Base-by-base conservation (phyloP, 2,888 invertebrate genomes). In the Xylota segnis region DNA sequence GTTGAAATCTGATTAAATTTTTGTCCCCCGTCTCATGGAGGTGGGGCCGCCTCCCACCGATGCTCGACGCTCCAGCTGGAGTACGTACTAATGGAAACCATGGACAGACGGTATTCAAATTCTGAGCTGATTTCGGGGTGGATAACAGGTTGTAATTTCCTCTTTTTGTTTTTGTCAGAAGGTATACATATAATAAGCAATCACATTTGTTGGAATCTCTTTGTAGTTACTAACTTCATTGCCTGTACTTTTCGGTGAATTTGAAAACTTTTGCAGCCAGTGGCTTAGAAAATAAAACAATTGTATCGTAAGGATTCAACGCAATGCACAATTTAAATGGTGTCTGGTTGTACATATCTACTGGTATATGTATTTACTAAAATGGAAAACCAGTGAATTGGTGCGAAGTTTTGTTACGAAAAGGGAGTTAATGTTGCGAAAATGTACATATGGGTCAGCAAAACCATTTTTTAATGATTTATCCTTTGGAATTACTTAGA, bases 141-240 rank as follows among this genome's bases (percentile, higher is more conserved):
- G 86, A 86, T 86, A 82, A 82, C 68, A 77, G 74, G 71, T 72
- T 86, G 76, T 82, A 86, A 86, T 86, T 86, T 86, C 82, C 84
- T 81, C 50, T 18, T 66, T 83, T 56, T 75, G 32, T 66, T 61
- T 61, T 70, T 47, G 45, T 23, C 78, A 52, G 50, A 40, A 68
- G 43, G 23, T 58, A 40, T 43, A 37, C 12, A 37, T 37, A 14
- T 54, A 61, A 61, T 68, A 77, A 68, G 66, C 66, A 68, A 59
- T 68, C 56, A 37, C 40, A 58, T 66, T 52, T 68, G 68, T 43
- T 52, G 52, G n/a, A 52, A 52, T 77, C 59, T 58, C 43, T 68
- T 61, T 61, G 59, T 52, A 68, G 59, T 37, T 45, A 18, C 34
- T 52, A 27, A 66, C 66, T 37, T 52, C 37, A 52, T 37, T 66